Conservation (phyloP, 2,113 vertebrate genomes). For the Salvelinus sp. region DNA sequence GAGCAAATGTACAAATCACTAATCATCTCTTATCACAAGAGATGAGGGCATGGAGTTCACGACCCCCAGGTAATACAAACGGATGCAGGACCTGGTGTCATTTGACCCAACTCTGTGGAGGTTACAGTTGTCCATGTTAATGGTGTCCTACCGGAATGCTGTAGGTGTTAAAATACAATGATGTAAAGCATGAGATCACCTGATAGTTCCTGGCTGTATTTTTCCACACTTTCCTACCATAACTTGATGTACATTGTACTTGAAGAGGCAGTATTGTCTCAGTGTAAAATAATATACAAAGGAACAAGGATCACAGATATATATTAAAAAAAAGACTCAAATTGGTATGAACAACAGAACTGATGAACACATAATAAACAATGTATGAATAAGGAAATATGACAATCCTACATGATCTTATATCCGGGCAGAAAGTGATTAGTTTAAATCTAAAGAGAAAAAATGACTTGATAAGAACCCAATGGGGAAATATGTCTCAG, state of each 20-base stretch:
- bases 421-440: conserved; percentile 10
- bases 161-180: conserved; percentile 17
- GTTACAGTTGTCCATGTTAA: conserved; percentile 21
- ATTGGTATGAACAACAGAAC: background rate
- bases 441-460: no score
- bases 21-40: conserved; percentile 43
- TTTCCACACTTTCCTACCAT: background rate
- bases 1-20: conserved; percentile 34
- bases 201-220: background rate
- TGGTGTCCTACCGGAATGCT: conserved; percentile 14
- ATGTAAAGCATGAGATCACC: conserved; percentile 15
- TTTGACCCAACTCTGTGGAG: conserved; percentile 30
- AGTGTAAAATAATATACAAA: conserved; percentile 22
- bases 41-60: conserved; percentile 9
- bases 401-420: conserved; percentile 27
- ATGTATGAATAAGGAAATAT: conserved; percentile 18
- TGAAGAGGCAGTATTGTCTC: background rate
- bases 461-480: background rate
- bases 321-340: conserved; percentile 13
- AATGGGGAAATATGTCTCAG: conserved; percentile 18
- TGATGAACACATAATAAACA: conserved; percentile 14
- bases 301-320: conserved; percentile 32
- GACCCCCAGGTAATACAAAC: conserved; percentile 23
- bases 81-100: conserved; percentile 8
- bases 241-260: conserved; percentile 10